A percentile compares a stretch with the other conserved stretches of the same genome.
Conservation (phyloP, 2,113 vertebrate species). For the pig (Sus scrofa) region T2T-Sscrofa CM000827.6:43408501-43409000, state of each 20-base stretch:
- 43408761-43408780: neutral
- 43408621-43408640: neutral
- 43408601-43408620: neutral
- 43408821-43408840: neutral
- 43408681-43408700: neutral
- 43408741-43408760: neutral
- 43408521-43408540: neutral
- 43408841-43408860: neutral
- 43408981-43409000: neutral
- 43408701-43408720: neutral
- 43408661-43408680: neutral
- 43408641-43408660: neutral
- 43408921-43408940: neutral
- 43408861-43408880: neutral
- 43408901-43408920: neutral
- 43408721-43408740: too few relatives aligned
- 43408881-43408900: neutral
- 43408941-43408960: neutral
- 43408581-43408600: neutral
- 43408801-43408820: neutral
- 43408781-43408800: neutral
- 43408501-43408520: neutral
- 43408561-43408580: neutral
- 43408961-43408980: neutral
- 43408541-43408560: neutral